Base-by-base conservation (phyloP, 2,797 vertebrate species). In the Manis crassicaudata region DNA sequence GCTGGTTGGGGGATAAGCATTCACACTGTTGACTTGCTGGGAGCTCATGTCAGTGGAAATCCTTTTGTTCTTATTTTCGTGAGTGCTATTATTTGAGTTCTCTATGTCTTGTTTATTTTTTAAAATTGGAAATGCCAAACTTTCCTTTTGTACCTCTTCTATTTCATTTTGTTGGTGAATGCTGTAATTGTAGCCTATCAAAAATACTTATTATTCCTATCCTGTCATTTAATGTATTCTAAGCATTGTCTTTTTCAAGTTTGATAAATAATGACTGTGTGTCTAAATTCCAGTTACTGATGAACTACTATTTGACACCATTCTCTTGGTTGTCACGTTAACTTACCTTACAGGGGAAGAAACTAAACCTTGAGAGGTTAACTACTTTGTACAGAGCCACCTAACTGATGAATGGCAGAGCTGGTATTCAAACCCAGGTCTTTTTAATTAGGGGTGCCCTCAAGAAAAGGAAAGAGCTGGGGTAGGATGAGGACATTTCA, bases 211-310 rank as follows among this genome's bases (percentile, higher is more conserved):
- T 62, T 76, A 68, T 90, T 92, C 4, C 60, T 85, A n/a, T 23
- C 35, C 20, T 76, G 25, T 73, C 29, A 29, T 85, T 70, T 92
- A 52, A 58, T 77, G 12, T 73, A 50, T 77, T 94, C 63, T 85
- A 73, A 96, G 32, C 32, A 68, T 77, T 92, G 27, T 68, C 73
- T 88, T 95, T 67, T 81, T 40, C n/a, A 95, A 46, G 63, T 94
- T 89, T 68, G 63, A 82, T 67, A 88, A 80, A 63, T 70, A 54
- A n/a, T 80, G 46, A 16, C n/a, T 82, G 13, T 13, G 4, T 88
- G 32, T 93, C 37, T 67, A 46, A 86, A 80, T 90, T 82, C 46
- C 29, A 20, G 5, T 90, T 82, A 60, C 3, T 89, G 60, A 88
- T 60, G 58, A 20, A 77, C 12, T 88, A 72, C 43, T 85, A 32